These are phyloP conservation scores for Folsomia candida DNA, from an alignment of 2,888 invertebrate species.

Conservation along the genomic window DNA sequence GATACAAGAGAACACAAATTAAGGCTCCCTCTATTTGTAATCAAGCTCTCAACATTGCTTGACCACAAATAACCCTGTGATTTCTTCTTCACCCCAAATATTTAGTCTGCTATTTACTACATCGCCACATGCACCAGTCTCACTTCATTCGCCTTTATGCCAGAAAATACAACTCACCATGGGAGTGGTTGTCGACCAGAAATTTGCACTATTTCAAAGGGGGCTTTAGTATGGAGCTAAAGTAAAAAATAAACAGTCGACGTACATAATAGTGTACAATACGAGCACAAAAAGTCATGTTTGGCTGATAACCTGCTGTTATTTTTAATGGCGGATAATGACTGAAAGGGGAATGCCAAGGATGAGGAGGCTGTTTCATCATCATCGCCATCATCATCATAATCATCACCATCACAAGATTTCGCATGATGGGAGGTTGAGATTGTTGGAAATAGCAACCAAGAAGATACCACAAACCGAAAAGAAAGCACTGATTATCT, in stretches of 20 bases:
- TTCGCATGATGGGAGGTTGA: background rate
- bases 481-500: conserved; percentile 16
- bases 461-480: conserved; percentile 18
- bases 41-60: conserved; percentile 16
- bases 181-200: too few species aligned
- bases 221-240: too few species aligned
- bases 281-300: too few species aligned
- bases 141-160: too few species aligned
- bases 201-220: background rate
- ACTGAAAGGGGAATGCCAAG: background rate
- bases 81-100: conserved; percentile 3
- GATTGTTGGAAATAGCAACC: conserved; percentile 3
- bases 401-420: background rate
- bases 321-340: background rate
- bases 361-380: too few species aligned
- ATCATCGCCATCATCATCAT: too few species aligned
- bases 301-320: background rate
- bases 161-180: too few species aligned
- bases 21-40: conserved; percentile 36
- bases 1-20: conserved; percentile 38
- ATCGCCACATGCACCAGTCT: too few species aligned
- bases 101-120: background rate
- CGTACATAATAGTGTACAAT: too few species aligned
- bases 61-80: conserved; percentile 20
- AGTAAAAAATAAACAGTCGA: too few species aligned